phyloP scores from a whole-genome alignment of 1,140 invertebrate species.

The Zaprionus camerounensis region DNA sequence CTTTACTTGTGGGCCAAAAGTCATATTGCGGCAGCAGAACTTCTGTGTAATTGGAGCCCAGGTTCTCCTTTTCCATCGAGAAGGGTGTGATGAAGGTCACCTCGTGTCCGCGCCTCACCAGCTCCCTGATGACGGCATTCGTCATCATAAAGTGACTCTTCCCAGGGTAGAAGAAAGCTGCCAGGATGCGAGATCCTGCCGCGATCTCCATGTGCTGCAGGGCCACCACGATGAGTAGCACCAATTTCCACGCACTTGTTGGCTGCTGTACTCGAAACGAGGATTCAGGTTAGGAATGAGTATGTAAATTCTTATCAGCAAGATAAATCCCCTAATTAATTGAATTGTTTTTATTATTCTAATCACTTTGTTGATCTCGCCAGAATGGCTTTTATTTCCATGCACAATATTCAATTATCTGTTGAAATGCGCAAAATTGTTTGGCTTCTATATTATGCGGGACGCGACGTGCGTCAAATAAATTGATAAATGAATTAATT shows the following conservation, averaged over 20 bases:
- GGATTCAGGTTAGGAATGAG: neutral
- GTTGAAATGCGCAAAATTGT: constrained; percentile 7
- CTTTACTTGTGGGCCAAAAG: constrained; percentile 50
- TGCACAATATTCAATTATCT: neutral
- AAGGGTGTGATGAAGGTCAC: constrained; percentile 73
- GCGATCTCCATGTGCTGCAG: constrained; percentile 43
- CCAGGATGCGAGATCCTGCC: constrained; percentile 53
- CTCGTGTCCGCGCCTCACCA: constrained; percentile 68
- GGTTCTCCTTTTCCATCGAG: constrained; percentile 59
- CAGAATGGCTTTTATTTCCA: neutral
- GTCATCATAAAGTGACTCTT: constrained; percentile 82
- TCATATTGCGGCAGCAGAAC: constrained; percentile 64
- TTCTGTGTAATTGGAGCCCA: constrained; percentile 71
- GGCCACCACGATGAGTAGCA: constrained; percentile 40
- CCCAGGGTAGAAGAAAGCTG: constrained; percentile 64
- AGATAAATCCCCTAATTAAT: constrained; percentile 2
- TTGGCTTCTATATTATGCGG: constrained; percentile 2
- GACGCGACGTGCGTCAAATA: constrained; percentile 7
- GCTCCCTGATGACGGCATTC: constrained; percentile 61
- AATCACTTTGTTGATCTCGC: constrained; percentile 4
- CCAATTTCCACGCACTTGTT: neutral
- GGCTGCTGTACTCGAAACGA: constrained; percentile 59
- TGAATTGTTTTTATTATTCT: neutral
- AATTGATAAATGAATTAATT: constrained; percentile 4
- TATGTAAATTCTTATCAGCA: neutral